Conservation (phyloP, 1,140 invertebrate genomes). For the Whitmania pigra region DNA sequence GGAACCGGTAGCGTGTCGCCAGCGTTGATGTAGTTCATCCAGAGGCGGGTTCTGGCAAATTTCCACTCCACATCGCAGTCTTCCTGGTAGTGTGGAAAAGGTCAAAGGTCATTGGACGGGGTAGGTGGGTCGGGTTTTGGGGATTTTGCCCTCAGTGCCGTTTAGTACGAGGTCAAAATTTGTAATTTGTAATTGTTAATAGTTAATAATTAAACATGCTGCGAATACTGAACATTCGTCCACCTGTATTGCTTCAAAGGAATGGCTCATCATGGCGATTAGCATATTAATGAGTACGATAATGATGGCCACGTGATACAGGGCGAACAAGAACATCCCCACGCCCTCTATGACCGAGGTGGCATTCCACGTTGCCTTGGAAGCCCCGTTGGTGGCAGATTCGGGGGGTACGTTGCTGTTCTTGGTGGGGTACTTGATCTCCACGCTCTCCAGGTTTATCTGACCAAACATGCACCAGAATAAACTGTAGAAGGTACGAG, state of each 20-base stretch:
- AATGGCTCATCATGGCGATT: conserved; percentile 52
- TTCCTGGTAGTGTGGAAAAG: conserved; percentile 57
- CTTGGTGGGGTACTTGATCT: conserved; percentile 24
- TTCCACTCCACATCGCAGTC: conserved; percentile 83
- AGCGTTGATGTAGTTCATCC: conserved; percentile 87
- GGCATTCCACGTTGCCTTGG: conserved; percentile 14
- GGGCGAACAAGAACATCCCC: conserved; percentile 48
- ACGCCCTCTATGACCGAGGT: conserved; percentile 39
- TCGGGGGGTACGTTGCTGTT: neutral
- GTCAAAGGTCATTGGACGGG: too few species aligned
- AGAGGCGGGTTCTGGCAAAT: conserved; percentile 73
- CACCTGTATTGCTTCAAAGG: conserved; percentile 50
- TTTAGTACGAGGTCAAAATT: too few species aligned
- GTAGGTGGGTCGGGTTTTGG: too few species aligned
- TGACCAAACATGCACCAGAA: conserved; percentile 66
- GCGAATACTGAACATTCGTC: neutral
- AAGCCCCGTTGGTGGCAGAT: too few species aligned
- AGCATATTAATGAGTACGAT: conserved; percentile 53
- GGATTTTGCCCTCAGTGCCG: too few species aligned
- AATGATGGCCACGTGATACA: too few species aligned
- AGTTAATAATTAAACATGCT: too few species aligned
- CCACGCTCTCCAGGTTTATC: conserved; percentile 44
- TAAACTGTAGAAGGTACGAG: conserved; percentile 53
- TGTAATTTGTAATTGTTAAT: too few species aligned
- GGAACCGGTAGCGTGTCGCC: conserved; percentile 74